phyloP scores from a whole-genome alignment of 2,888 invertebrate species.

The Sminthurinus aureus region DNA sequence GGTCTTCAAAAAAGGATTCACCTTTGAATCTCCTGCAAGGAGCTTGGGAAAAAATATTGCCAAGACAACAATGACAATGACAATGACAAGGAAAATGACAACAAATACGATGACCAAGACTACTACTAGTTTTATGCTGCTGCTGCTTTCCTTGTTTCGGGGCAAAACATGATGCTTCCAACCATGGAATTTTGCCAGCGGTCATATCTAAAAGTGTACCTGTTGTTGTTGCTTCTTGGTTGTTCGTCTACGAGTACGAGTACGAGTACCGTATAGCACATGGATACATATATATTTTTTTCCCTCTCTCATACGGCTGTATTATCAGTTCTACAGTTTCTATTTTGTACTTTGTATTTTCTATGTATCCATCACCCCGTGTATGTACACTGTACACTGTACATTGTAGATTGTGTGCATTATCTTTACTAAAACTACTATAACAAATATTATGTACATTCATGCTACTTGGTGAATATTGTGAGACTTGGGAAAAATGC shows the following conservation, averaged over 20 bases:
- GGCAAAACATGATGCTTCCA: slow-evolving; percentile 39
- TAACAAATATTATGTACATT: background rate
- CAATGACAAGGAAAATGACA: too few species aligned
- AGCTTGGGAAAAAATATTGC: too few species aligned
- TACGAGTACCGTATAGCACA: background rate
- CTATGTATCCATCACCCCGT: background rate
- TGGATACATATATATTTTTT: background rate
- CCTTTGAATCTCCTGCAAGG: too few species aligned
- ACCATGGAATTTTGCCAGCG: slow-evolving; percentile 58
- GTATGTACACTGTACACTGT: too few species aligned
- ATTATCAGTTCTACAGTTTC: too few species aligned
- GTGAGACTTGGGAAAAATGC: background rate
- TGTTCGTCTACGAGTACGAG: background rate
- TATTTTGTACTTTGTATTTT: background rate
- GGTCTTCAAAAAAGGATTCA: too few species aligned
- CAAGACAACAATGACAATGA: too few species aligned
- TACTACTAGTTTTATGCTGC: too few species aligned
- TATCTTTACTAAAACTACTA: background rate
- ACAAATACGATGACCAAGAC: too few species aligned
- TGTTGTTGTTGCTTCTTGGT: slow-evolving; percentile 38
- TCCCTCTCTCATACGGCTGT: slow-evolving; percentile 26
- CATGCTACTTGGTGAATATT: background rate
- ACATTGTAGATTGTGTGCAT: too few species aligned
- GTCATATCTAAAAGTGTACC: slow-evolving; percentile 53
- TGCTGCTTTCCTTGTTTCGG: slow-evolving; percentile 24